A percentile compares a stretch with the other conserved stretches of the same genome.
phyloP scores from a whole-genome alignment of 92 coral and sea anemone species.

The Paragorgia papillata region DNA sequence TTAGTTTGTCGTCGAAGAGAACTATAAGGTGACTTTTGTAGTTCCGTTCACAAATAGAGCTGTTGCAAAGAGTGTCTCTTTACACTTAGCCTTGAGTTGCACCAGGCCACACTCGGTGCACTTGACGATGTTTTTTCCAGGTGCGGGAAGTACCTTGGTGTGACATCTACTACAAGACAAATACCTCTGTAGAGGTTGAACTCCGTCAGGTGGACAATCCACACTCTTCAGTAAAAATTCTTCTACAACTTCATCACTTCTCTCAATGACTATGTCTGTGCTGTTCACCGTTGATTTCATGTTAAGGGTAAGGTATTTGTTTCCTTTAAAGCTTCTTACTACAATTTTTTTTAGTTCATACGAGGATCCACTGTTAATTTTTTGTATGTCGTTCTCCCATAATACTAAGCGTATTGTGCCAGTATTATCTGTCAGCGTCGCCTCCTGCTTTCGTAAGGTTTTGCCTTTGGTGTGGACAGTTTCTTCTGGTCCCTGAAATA shows the following conservation, averaged over 20 bases:
- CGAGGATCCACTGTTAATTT: slow-evolving; percentile 4
- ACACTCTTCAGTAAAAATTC: slow-evolving; percentile 16
- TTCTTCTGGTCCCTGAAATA: too few species aligned
- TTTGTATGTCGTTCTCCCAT: too few species aligned
- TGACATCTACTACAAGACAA: slow-evolving; percentile 22
- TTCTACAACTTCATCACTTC: slow-evolving; percentile 6
- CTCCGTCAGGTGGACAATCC: slow-evolving; percentile 12
- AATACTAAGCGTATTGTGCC: background rate
- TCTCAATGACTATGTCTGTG: slow-evolving; percentile 3
- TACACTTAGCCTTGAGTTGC: slow-evolving; percentile 14
- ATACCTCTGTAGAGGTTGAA: slow-evolving; percentile 16
- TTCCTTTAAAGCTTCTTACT: slow-evolving; percentile 18
- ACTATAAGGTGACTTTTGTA: background rate
- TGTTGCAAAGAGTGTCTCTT: slow-evolving; percentile 9
- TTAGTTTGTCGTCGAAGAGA: slow-evolving; percentile 31
- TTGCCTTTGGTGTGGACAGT: too few species aligned
- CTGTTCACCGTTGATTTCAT: slow-evolving; percentile 15
- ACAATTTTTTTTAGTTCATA: slow-evolving; percentile 29
- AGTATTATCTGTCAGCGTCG: too few species aligned
- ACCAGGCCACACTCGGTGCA: slow-evolving; percentile 38
- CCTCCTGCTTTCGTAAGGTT: too few species aligned
- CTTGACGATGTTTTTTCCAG: slow-evolving; percentile 16
- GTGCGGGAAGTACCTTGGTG: slow-evolving; percentile 1
- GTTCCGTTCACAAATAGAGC: slow-evolving; percentile 5
- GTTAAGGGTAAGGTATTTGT: slow-evolving; percentile 45